Evolutionary conservation across 2,888 invertebrate species (phyloP).

Genomic region (Allophyes oxyacanthae): DNA sequence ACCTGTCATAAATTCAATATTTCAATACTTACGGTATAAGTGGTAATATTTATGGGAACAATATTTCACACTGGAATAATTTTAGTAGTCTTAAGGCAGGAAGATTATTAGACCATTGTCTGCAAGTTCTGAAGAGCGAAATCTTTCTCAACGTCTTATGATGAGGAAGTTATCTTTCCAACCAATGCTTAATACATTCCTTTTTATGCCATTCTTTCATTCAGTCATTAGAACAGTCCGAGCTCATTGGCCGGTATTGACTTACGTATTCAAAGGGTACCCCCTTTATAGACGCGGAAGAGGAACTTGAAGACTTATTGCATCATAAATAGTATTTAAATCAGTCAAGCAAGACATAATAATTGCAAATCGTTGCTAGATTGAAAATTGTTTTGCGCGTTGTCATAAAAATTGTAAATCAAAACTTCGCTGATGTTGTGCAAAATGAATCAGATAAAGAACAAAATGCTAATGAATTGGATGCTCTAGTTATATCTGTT

Average conservation of each 20-base stretch:
- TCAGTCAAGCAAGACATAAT: constrained; percentile 41
- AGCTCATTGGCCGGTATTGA: constrained; percentile 43
- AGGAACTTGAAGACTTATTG: constrained; percentile 52
- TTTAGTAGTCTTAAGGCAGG: too few species aligned
- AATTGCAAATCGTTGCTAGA: constrained; percentile 24
- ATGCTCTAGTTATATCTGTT: constrained; percentile 6
- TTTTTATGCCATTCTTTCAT: constrained; percentile 40
- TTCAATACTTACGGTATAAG: neutral
- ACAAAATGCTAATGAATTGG: constrained; percentile 7
- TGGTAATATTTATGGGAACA: constrained; percentile 8
- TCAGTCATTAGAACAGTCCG: constrained; percentile 17
- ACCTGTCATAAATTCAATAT: constrained; percentile 13
- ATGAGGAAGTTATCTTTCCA: constrained; percentile 38
- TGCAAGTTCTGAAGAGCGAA: too few species aligned
- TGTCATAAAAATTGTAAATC: constrained; percentile 12
- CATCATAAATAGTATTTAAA: constrained; percentile 52
- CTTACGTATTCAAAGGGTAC: constrained; percentile 46
- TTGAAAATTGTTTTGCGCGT: constrained; percentile 20
- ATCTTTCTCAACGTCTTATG: too few species aligned
- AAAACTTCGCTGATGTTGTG: neutral
- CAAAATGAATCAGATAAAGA: constrained; percentile 2
- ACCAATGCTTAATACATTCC: constrained; percentile 10
- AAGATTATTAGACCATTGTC: constrained; percentile 29
- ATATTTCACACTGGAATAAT: too few species aligned
- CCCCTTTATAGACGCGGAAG: constrained; percentile 45